Evolutionary conservation across 64 coral and sea anemone species (phyloP), one percentile per base, ranked within the genome.

Genomic region (Dendrophyllia cribrosa): DNA sequence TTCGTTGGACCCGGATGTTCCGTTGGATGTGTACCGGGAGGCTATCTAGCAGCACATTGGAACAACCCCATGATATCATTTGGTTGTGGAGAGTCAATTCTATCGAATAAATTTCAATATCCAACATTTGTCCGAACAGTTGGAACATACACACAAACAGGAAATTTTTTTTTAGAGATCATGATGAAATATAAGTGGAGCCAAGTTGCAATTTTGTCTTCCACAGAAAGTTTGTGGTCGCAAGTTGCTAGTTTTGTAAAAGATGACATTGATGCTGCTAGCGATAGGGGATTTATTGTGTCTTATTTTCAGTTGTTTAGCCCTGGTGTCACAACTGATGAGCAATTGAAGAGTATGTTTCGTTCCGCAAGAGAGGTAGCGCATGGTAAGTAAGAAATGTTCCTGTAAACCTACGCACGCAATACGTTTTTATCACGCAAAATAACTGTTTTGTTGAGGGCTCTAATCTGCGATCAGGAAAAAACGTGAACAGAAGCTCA

Each of bases 41-140:
- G 78, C 8, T 74, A 66, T 67, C 74, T 96, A 15, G 91, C 87
- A 6, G 87, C 91, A 1, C 78, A 93, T 50, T 96, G 95, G 95
- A 88, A 96, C 70, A 85, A 79, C 7, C 95, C 95, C 2, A 96
- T 96, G 91, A 90, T 93, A 76, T 96, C 95, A 0, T 96, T 86
- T n/a, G 95, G 79, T 7, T 96, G 95, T 72, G 70, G 48, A 1
- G 87, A 89, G 24, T 81, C 70, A 5, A 77, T 62, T 8, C 34
- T 96, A 19, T 93, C 91, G 0, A 59, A 96, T 74, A 96, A 96
- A 73, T 1, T 34, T 15, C 20, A 70, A 66, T 96, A 93, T 43
- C 95, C 95, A 13, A 96, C 95, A 8, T 93, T 93, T 80, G 89
- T 67, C 9, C 76, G 95, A 49, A 96, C 95, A 5, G 95, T 96